phyloP scores from a whole-genome alignment of 2,113 vertebrate genomes.

The Cyrtonyx montezumae region DNA sequence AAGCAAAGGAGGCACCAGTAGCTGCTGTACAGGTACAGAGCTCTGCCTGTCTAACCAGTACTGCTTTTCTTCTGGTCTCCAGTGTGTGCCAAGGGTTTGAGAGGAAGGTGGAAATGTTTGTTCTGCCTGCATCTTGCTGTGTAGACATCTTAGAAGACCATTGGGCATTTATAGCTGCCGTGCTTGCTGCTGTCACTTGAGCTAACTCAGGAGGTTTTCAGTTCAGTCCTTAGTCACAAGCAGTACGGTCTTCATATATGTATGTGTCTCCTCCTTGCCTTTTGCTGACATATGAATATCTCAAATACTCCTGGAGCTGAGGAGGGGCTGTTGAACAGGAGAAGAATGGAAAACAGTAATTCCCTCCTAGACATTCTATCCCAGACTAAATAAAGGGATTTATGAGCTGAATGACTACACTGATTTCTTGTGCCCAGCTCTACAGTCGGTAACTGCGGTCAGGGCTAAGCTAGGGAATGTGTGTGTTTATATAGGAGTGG shows the following conservation, averaged over 20 bases:
- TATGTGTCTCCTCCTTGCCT: background rate
- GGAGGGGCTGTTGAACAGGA: background rate
- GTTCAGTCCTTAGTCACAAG: background rate
- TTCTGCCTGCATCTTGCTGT: background rate
- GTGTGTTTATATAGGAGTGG: fast-evolving
- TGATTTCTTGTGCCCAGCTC: background rate
- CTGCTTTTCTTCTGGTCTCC: background rate
- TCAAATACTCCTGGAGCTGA: background rate
- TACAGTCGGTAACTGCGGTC: background rate
- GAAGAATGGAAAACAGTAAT: background rate
- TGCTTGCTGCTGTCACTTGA: background rate
- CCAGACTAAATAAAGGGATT: background rate
- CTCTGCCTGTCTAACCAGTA: background rate
- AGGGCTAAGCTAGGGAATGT: background rate
- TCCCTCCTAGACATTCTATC: background rate
- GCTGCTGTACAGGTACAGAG: background rate
- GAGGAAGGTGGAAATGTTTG: background rate
- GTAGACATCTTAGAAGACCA: background rate
- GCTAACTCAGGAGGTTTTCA: background rate
- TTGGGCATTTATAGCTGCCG: background rate
- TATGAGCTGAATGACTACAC: background rate
- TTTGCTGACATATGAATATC: background rate
- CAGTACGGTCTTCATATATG: background rate
- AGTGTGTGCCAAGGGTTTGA: background rate
- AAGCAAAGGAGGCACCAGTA: background rate